Percentiles rank a stretch among this genome's conserved stretches.
Evolutionary conservation across 2,888 invertebrate species (phyloP).

Genomic region (Pachymerium ferrugineum): DNA sequence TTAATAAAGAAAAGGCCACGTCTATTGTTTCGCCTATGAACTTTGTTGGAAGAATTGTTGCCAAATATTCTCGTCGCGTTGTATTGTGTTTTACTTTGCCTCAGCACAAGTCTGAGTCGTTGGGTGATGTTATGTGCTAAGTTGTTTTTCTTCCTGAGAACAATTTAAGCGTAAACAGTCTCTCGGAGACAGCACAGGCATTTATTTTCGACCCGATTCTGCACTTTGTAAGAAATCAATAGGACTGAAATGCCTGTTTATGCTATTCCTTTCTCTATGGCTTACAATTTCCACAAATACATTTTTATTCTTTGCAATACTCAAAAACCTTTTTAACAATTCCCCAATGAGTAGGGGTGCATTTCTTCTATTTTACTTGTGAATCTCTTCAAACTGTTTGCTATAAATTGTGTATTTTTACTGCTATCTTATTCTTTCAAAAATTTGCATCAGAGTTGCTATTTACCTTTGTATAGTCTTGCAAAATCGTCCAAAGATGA

Average conservation of each 20-base stretch:
- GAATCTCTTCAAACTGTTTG: too few species aligned
- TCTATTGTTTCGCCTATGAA: not conserved
- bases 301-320: not conserved
- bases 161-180: slow-evolving; percentile 18
- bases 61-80: not conserved
- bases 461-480: too few species aligned
- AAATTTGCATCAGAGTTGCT: too few species aligned
- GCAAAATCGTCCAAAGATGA: too few species aligned
- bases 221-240: slow-evolving; percentile 1
- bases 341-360: too few species aligned
- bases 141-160: not conserved
- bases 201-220: slow-evolving; percentile 1
- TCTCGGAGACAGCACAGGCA: not conserved
- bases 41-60: not conserved
- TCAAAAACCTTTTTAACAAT: too few species aligned
- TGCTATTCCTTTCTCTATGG: not conserved
- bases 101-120: not conserved
- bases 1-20: too few species aligned
- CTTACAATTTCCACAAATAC: not conserved
- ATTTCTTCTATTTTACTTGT: too few species aligned
- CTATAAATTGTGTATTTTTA: too few species aligned
- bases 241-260: slow-evolving; percentile 10
- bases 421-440: too few species aligned
- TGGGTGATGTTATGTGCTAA: not conserved
- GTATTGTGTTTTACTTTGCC: not conserved